These are phyloP conservation scores for Catocala nupta DNA, from an alignment of 2,888 invertebrate species.

Conservation along the genomic window DNA sequence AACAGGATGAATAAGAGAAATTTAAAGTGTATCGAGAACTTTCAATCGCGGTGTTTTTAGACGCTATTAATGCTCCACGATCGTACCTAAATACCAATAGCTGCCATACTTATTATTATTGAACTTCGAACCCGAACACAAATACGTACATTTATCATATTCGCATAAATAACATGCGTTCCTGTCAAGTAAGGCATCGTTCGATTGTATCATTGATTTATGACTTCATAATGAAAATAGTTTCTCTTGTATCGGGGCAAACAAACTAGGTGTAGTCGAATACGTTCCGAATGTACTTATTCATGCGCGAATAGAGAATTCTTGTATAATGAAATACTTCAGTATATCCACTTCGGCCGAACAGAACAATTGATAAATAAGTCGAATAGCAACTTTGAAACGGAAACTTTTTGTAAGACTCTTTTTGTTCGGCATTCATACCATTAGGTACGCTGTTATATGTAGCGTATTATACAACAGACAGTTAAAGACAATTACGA, in stretches of 20 bases:
- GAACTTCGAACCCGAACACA: conserved; percentile 48
- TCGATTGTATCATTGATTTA: conserved; percentile 83
- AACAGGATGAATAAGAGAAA: neutral
- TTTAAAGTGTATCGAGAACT: conserved; percentile 15
- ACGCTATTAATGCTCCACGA: conserved; percentile 16
- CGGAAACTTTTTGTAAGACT: conserved; percentile 35
- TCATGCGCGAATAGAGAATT: conserved; percentile 59
- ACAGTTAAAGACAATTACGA: too few species aligned
- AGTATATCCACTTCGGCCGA: conserved; percentile 31
- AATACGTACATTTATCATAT: conserved; percentile 73
- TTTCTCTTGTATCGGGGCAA: conserved; percentile 66
- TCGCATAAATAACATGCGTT: conserved; percentile 77
- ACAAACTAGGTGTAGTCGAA: conserved; percentile 55
- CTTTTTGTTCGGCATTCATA: conserved; percentile 23
- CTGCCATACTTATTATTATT: conserved; percentile 49
- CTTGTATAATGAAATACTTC: conserved; percentile 65
- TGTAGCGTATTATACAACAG: too few species aligned
- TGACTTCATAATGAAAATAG: conserved; percentile 84
- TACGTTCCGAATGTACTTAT: conserved; percentile 59
- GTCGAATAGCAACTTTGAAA: conserved; percentile 48
- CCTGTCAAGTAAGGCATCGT: conserved; percentile 74
- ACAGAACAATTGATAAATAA: conserved; percentile 46
- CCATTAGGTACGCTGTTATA: too few species aligned
- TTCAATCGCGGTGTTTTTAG: conserved; percentile 25
- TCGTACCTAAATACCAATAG: conserved; percentile 39